Evolutionary conservation across 2,888 invertebrate species (phyloP).

Genomic region (Loripinus fragilis): DNA sequence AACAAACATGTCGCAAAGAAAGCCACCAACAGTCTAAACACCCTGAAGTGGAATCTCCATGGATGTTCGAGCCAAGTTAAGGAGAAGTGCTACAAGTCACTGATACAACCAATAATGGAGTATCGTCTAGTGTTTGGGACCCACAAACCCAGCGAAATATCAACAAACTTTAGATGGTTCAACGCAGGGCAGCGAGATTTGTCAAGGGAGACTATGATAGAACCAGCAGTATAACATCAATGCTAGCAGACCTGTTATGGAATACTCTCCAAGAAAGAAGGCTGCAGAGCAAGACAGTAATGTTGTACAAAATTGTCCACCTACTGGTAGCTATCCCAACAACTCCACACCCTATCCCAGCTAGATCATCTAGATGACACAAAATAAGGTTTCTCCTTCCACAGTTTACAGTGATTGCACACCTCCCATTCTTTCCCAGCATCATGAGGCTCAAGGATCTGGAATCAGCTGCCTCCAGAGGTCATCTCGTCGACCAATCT

Average conservation of each 20-base stretch:
- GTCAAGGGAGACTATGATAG: neutral
- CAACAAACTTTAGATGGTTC: neutral
- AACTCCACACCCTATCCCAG: neutral
- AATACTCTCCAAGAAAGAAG: neutral
- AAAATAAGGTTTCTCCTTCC: neutral
- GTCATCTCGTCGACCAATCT: neutral
- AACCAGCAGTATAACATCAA: neutral
- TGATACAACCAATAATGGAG: neutral
- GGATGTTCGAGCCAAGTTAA: neutral
- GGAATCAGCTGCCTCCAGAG: neutral
- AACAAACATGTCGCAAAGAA: neutral
- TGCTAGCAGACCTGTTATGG: neutral
- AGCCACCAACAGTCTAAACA: neutral
- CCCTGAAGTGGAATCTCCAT: neutral
- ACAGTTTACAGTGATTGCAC: neutral
- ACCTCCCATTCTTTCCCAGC: neutral
- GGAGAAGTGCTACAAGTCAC: neutral
- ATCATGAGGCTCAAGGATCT: neutral
- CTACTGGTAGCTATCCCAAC: neutral
- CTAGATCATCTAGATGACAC: neutral
- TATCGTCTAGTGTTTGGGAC: neutral
- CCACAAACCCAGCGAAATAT: neutral
- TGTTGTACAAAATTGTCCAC: neutral
- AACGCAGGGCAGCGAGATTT: neutral
- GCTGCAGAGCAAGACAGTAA: constrained; percentile 1